Percentiles rank a stretch among this genome's conserved stretches.
Evolutionary conservation across 2,888 invertebrate species (phyloP).

Genomic region (Eudemis profundana): DNA sequence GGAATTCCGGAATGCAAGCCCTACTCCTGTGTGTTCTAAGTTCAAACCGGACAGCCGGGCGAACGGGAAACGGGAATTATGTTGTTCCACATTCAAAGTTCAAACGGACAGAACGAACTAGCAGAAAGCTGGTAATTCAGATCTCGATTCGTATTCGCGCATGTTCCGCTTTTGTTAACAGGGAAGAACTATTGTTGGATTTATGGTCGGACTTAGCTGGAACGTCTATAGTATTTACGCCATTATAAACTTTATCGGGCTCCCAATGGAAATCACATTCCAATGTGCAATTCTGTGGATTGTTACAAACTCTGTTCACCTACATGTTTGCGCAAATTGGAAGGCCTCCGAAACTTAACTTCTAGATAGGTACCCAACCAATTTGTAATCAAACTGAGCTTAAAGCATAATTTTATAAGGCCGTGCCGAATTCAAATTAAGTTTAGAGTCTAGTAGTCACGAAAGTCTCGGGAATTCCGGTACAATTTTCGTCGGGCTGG

Average conservation of each 20-base stretch:
- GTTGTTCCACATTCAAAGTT: constrained; percentile 45
- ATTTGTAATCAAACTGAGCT: background rate
- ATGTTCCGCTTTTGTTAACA: constrained; percentile 39
- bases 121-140: constrained; percentile 34
- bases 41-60: constrained; percentile 40
- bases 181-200: constrained; percentile 34
- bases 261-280: constrained; percentile 18
- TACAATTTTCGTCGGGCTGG: constrained; percentile 26
- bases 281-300: background rate
- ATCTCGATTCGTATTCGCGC: constrained; percentile 33
- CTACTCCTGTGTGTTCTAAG: constrained; percentile 42
- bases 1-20: no score
- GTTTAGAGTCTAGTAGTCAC: constrained; percentile 8
- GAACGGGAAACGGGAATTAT: constrained; percentile 42
- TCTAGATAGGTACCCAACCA: background rate
- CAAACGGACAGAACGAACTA: constrained; percentile 40
- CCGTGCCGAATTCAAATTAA: constrained; percentile 7
- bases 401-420: background rate
- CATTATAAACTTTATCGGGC: constrained; percentile 36
- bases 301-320: background rate
- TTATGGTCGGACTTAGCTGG: constrained; percentile 10
- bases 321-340: constrained; percentile 5
- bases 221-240: constrained; percentile 29
- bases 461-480: constrained; percentile 19
- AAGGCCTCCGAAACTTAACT: background rate